Conservation (phyloP, 2,797 vertebrate species). For the Tenualosa ilisha region DNA sequence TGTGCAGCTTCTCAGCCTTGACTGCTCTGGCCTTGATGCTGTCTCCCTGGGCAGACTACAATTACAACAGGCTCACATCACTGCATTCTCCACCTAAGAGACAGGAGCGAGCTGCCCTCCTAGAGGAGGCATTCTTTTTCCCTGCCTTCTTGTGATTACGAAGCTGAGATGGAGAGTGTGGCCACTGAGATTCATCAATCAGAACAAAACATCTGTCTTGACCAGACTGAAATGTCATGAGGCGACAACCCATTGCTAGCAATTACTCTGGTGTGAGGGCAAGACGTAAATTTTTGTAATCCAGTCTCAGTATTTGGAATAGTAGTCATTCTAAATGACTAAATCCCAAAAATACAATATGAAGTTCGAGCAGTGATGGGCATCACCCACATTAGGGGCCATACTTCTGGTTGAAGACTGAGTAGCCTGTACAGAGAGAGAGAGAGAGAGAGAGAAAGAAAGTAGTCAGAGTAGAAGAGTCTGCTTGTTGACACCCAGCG, state of each 20-base stretch:
- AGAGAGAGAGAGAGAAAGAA: too few relatives aligned
- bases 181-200: not conserved
- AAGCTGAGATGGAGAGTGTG: not conserved
- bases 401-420: too few relatives aligned
- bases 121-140: not conserved
- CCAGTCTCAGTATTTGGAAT: not conserved
- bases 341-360: constrained; percentile 47
- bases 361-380: constrained; percentile 54
- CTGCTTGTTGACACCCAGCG: too few relatives aligned
- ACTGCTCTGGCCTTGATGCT: constrained; percentile 83
- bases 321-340: not conserved
- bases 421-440: too few relatives aligned
- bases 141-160: not conserved
- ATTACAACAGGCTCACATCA: constrained; percentile 81
- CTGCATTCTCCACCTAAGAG: constrained; percentile 50
- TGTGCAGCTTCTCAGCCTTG: constrained; percentile 78
- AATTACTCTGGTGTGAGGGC: not conserved
- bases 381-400: too few relatives aligned
- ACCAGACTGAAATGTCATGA: constrained; percentile 14
- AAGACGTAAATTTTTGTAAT: not conserved
- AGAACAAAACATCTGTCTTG: constrained; percentile 9
- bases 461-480: too few relatives aligned
- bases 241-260: not conserved
- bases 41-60: constrained; percentile 83
- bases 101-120: not conserved